Conservation (phyloP, 2,113 vertebrate species). For the Oxyruncus cristatus region DNA sequence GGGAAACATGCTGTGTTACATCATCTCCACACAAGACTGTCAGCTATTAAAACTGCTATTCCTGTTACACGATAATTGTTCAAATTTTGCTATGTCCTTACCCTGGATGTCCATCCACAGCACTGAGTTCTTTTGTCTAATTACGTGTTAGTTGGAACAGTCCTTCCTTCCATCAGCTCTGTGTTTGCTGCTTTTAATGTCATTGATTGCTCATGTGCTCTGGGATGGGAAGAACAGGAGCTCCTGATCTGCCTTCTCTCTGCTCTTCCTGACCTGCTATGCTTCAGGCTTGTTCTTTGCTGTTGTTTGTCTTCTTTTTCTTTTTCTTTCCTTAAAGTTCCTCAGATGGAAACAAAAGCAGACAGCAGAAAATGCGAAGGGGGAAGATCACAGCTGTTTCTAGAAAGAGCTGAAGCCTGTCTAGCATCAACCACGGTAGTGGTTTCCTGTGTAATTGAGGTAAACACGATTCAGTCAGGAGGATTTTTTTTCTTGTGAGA, state of each 20-base stretch:
- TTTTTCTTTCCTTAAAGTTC: not conserved
- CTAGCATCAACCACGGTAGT: not conserved
- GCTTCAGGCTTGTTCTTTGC: not conserved
- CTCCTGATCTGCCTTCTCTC: not conserved
- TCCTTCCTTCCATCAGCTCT: not conserved
- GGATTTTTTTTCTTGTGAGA: not conserved
- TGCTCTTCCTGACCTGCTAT: not conserved
- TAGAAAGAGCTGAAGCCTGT: not conserved
- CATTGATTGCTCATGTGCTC: not conserved
- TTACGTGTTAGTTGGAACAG: not conserved
- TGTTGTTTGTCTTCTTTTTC: not conserved
- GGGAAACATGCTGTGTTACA: not conserved
- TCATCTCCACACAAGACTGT: not conserved
- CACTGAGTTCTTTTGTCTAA: not conserved
- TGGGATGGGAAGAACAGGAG: not conserved
- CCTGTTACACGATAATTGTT: not conserved
- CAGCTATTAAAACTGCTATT: not conserved
- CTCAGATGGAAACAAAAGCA: not conserved
- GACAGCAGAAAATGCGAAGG: not conserved
- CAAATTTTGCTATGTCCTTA: not conserved
- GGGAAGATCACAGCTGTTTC: not conserved
- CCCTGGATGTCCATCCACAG: not conserved
- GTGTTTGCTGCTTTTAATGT: not conserved
- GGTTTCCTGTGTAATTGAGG: not conserved
- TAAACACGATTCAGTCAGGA: rapidly evolving